A percentile compares a stretch with the other conserved stretches of the same genome.
Evolutionary conservation across 2,113 vertebrate species (phyloP).

Genomic region (Eublepharis macularius): DNA sequence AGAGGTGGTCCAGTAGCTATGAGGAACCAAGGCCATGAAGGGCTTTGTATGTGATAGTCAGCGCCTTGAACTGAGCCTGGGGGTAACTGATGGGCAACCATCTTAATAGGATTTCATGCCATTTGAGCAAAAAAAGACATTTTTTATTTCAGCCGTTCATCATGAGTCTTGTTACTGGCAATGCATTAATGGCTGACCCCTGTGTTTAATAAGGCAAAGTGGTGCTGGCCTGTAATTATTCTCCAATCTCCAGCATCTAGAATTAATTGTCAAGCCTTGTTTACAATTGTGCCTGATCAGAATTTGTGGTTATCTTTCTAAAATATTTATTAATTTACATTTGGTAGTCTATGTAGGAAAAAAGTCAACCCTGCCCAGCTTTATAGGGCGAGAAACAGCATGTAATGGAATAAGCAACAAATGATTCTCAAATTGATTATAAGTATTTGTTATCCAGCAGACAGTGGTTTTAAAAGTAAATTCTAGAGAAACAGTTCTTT

Average conservation of each 20-base stretch:
- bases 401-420: conserved; percentile 9
- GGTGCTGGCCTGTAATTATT: neutral
- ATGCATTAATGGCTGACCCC: neutral
- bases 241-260: neutral
- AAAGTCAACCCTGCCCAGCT: neutral
- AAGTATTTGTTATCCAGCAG: conserved; percentile 22
- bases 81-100: too few relatives aligned
- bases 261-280: conserved; percentile 30
- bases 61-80: too few relatives aligned
- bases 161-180: neutral
- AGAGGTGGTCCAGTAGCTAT: too few relatives aligned
- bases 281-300: neutral
- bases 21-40: too few relatives aligned
- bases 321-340: neutral
- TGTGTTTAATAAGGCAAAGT: neutral
- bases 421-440: conserved; percentile 46
- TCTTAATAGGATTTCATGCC: neutral
- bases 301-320: neutral
- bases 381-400: neutral
- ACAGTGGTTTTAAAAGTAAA: neutral
- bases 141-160: neutral
- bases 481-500: neutral
- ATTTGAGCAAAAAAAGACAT: neutral
- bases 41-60: too few relatives aligned
- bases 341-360: neutral